A percentile compares a stretch with the other conserved stretches of the same genome.
Conservation (phyloP, 2,113 vertebrate genomes). For the Cairina moschata region DNA sequence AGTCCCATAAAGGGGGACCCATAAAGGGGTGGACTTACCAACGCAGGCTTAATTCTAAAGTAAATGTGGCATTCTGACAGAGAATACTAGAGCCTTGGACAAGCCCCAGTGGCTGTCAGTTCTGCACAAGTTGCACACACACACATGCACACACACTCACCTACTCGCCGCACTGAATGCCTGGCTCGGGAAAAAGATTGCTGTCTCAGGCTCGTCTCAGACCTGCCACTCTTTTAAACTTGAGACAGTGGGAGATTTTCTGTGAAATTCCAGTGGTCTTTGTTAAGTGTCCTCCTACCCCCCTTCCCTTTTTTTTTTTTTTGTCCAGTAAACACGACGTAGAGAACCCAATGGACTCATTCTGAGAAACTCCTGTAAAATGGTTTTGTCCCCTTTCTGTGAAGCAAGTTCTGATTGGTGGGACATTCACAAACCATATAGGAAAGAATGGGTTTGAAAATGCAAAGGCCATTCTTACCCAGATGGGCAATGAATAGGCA, state of each 20-base stretch:
- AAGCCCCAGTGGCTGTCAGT: constrained; percentile 11
- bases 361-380: constrained; percentile 80
- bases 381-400: constrained; percentile 73
- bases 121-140: neutral
- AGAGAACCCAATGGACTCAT: constrained; percentile 77
- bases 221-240: constrained; percentile 76
- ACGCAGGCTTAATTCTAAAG: neutral
- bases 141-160: neutral
- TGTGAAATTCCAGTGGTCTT: constrained; percentile 75
- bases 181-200: constrained; percentile 47
- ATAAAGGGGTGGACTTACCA: neutral
- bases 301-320: neutral
- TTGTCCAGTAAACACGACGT: constrained; percentile 76
- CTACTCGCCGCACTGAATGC: constrained; percentile 62
- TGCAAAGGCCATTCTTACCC: constrained; percentile 78
- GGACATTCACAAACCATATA: constrained; percentile 78
- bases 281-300: constrained; percentile 58
- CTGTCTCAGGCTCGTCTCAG: constrained; percentile 72
- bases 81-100: neutral
- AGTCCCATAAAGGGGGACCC: neutral
- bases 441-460: constrained; percentile 81
- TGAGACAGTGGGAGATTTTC: constrained; percentile 79
- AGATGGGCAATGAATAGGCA: constrained; percentile 81
- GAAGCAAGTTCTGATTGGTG: constrained; percentile 79
- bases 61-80: neutral